Base-by-base conservation (phyloP, 1,140 invertebrate species). In the Pseudoatta argentina region DNA sequence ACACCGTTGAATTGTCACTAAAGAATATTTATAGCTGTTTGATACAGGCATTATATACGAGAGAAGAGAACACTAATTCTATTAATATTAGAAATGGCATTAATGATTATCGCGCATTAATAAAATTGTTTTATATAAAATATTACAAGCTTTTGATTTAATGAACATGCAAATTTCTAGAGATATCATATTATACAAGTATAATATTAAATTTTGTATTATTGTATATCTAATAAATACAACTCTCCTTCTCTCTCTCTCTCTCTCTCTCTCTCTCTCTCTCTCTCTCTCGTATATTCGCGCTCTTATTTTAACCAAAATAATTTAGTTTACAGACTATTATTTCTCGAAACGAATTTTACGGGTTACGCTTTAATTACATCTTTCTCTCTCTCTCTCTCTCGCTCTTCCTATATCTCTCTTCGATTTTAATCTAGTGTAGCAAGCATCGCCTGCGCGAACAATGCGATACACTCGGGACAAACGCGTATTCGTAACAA, bases 1-100 rank as follows among this genome's bases (percentile, higher is more conserved):
- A 90, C 89, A 86, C 39, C 88, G 66, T 90, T 53, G 76, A 73
- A 57, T 81, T 73, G 76, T 82, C 79, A 71, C 67, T 27, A 16
- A 57, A 64, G 64, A 75, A 85, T 89, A 87, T 79, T 89, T 89
- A 87, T 83, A 89, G 55, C 69, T 24, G 39, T 75, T 83, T 83
- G 24, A 24, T 73, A 72, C 34, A 83, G 30, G 18, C 53, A 21
- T 7, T 21, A 34, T 7, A 10, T 44, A 44, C 10, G 39, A 10
- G 39, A 44, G 39, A 34, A 34, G 55, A 4, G 63, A 75, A 48
- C 14, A 55, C 44, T 44, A 78, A 78, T 78, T 81, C 51, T n/a
- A 27, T 30, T 57, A 12, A 21, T 24, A 30, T 55, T n/a, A 69
- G 27, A 14, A 34, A 14, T 2, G 18, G 24, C 10, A 8, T 39